Conservation (phyloP, 2,797 vertebrate genomes). For the Chrosomus eos region DNA sequence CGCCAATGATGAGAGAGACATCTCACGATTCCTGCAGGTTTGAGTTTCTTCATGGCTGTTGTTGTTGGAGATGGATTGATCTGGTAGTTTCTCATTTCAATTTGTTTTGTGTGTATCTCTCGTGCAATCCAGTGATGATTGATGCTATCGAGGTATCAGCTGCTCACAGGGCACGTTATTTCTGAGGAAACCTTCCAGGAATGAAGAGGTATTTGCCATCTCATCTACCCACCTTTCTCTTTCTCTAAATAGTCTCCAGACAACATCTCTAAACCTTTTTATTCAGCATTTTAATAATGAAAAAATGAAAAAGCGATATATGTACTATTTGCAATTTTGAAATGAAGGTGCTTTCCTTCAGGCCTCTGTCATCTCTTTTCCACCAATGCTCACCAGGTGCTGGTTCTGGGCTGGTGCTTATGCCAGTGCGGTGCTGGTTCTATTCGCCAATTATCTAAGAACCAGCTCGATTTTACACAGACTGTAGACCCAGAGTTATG, state of each 20-base stretch:
- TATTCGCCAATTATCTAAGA: too few relatives aligned
- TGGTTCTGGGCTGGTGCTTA: too few relatives aligned
- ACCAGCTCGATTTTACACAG: too few relatives aligned
- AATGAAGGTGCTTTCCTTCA: constrained; percentile 59
- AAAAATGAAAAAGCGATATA: not conserved
- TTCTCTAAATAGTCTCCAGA: not conserved
- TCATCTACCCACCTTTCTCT: not conserved
- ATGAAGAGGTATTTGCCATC: constrained; percentile 87
- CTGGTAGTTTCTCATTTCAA: not conserved
- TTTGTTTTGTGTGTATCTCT: constrained; percentile 49
- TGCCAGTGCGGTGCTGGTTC: too few relatives aligned
- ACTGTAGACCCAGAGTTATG: too few relatives aligned
- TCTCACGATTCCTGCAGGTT: constrained; percentile 92
- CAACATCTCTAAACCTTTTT: not conserved
- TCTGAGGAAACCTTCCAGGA: constrained; percentile 94
- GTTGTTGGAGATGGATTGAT: not conserved
- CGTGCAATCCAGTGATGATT: constrained; percentile 97
- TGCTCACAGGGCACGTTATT: constrained; percentile 89
- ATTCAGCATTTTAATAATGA: not conserved
- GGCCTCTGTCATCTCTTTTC: too few relatives aligned
- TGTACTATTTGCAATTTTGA: not conserved
- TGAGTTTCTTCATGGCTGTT: constrained; percentile 19
- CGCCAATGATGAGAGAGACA: constrained; percentile 93
- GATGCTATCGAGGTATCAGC: constrained; percentile 93
- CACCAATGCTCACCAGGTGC: too few relatives aligned